These are phyloP conservation scores for Muricea muricata DNA, from an alignment of 92 coral and sea anemone genomes.

Conservation along the genomic window DNA sequence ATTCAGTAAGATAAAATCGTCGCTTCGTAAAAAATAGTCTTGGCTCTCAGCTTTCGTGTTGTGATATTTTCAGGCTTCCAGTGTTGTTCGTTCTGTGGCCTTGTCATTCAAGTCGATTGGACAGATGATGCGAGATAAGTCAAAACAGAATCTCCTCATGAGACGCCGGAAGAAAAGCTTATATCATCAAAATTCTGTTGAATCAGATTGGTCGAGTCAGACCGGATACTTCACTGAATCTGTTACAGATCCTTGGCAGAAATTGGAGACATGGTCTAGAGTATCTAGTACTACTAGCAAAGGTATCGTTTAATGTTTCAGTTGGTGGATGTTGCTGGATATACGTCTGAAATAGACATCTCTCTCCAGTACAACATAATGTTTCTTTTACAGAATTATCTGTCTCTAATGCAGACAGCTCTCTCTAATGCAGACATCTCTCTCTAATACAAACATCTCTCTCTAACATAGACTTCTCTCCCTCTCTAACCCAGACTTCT, in stretches of 20 bases:
- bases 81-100: constrained; percentile 95
- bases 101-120: constrained; percentile 94
- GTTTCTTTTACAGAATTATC: no score
- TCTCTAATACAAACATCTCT: background rate
- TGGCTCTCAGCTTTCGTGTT: background rate
- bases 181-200: constrained; percentile 87
- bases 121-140: constrained; percentile 79
- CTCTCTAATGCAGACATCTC: background rate
- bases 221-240: constrained; percentile 61
- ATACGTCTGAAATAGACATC: background rate
- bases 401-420: background rate
- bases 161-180: constrained; percentile 69
- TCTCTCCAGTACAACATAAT: no score
- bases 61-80: constrained; percentile 74
- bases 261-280: constrained; percentile 31
- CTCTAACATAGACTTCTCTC: background rate
- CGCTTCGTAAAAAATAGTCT: background rate
- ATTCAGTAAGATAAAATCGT: no score
- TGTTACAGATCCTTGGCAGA: constrained; percentile 28
- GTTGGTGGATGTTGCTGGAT: no score
- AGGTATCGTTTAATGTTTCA: no score
- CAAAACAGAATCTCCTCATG: constrained; percentile 71
- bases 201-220: constrained; percentile 87
- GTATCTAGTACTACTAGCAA: constrained; percentile 29
- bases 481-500: background rate